Conservation (phyloP, 30 jellyfish, hydroid and myxozoan genomes). For the Turritopsis dohrnii region DNA sequence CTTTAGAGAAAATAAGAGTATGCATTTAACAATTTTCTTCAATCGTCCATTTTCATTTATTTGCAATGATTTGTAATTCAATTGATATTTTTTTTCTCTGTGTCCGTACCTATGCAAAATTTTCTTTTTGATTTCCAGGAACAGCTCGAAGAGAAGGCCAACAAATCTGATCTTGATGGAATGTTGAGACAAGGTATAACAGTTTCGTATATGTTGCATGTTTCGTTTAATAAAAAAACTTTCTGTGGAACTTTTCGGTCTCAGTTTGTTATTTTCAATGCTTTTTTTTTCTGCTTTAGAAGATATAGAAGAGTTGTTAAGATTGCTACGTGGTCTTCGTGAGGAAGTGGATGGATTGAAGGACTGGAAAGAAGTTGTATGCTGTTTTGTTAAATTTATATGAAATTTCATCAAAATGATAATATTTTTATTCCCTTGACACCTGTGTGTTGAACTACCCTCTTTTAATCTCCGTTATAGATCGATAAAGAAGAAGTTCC, state of each 20-base stretch:
- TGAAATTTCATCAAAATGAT: too few relatives aligned
- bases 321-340: conserved; percentile 8
- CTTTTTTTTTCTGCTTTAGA: conserved; percentile 5
- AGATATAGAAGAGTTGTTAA: conserved; percentile 17
- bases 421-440: too few relatives aligned
- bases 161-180: conserved; percentile 23
- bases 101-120: neutral
- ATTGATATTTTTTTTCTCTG: neutral
- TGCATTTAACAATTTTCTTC: neutral
- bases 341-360: conserved; percentile 33
- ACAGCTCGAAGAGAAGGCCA: conserved; percentile 9
- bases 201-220: neutral
- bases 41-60: too few relatives aligned
- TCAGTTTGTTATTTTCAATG: neutral
- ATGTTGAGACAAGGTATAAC: conserved; percentile 13
- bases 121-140: neutral
- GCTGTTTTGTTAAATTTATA: too few relatives aligned
- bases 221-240: neutral
- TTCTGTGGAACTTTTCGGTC: neutral
- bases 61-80: neutral
- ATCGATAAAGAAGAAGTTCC: conserved; percentile 30
- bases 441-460: too few relatives aligned
- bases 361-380: conserved; percentile 32
- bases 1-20: conserved; percentile 26
- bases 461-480: too few relatives aligned